Conservation (phyloP, 2,888 invertebrate species). For the Dicycla oo region DNA sequence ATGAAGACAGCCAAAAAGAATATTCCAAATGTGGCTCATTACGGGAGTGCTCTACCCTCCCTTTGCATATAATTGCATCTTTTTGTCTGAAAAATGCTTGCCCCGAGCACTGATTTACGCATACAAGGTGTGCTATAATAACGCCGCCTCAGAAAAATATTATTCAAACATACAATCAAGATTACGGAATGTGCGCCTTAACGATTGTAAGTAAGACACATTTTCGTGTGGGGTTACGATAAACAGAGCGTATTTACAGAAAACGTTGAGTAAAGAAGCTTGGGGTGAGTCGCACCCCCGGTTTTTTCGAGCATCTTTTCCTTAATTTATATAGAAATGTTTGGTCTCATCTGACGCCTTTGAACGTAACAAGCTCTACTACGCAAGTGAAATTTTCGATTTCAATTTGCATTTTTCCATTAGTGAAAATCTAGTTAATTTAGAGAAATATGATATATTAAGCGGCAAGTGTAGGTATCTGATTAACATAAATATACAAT, state of each 20-base stretch:
- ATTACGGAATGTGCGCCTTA: slow-evolving; percentile 73
- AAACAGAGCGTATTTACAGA: slow-evolving; percentile 83
- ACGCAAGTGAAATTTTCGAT: slow-evolving; percentile 74
- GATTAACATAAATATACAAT: background rate
- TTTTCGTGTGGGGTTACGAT: slow-evolving; percentile 69
- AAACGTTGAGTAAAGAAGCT: slow-evolving; percentile 87
- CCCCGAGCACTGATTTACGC: slow-evolving; percentile 90
- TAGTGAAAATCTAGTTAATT: slow-evolving; percentile 38
- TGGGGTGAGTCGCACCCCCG: slow-evolving; percentile 83
- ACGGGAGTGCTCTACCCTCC: slow-evolving; percentile 75
- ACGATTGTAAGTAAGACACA: slow-evolving; percentile 69
- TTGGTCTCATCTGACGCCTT: slow-evolving; percentile 85
- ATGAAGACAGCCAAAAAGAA: slow-evolving; percentile 57
- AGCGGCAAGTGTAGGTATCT: slow-evolving; percentile 20
- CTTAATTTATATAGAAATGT: slow-evolving; percentile 90
- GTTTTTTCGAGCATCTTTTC: slow-evolving; percentile 88
- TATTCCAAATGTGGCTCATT: slow-evolving; percentile 79
- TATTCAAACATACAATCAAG: slow-evolving; percentile 74
- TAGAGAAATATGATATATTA: slow-evolving; percentile 32
- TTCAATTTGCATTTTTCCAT: slow-evolving; percentile 72
- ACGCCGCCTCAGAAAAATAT: slow-evolving; percentile 86
- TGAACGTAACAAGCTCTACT: slow-evolving; percentile 79
- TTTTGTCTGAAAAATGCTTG: slow-evolving; percentile 87
- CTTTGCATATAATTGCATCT: slow-evolving; percentile 90
- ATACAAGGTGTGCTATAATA: slow-evolving; percentile 90